Percentiles rank a stretch among this genome's conserved stretches.
Evolutionary conservation across 2,888 invertebrate genomes (phyloP).

Genomic region (Gastracanthus pulcherrimus): DNA sequence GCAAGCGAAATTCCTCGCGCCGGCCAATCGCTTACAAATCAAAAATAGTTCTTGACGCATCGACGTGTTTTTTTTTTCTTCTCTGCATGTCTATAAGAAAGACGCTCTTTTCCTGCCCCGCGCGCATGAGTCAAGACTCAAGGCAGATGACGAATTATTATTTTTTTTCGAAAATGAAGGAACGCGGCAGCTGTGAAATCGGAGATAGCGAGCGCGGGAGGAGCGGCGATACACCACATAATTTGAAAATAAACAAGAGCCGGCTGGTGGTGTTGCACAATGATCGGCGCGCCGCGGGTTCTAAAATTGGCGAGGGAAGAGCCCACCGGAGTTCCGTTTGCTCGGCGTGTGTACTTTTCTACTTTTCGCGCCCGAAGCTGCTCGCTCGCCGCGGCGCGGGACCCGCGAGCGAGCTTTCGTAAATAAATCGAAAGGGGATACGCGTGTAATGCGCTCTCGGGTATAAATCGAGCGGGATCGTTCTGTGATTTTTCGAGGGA

Average conservation of each 20-base stretch:
- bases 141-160: background rate
- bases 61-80: background rate
- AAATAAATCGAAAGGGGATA: constrained; percentile 50
- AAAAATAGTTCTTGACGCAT: constrained; percentile 53
- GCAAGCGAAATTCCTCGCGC: constrained; percentile 17
- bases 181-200: background rate
- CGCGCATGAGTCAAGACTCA: background rate
- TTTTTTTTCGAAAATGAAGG: background rate
- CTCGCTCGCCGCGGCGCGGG: too few relatives aligned
- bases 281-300: constrained; percentile 34
- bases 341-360: constrained; percentile 41
- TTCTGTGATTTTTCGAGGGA: too few relatives aligned
- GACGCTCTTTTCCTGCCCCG: too few relatives aligned
- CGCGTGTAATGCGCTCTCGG: background rate
- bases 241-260: constrained; percentile 54
- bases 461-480: background rate
- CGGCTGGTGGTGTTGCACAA: constrained; percentile 50
- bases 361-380: constrained; percentile 25
- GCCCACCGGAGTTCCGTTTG: background rate
- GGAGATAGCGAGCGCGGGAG: constrained; percentile 11
- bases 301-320: constrained; percentile 56
- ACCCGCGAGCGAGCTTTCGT: constrained; percentile 15
- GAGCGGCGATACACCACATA: background rate
- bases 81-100: background rate
- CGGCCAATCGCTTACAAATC: constrained; percentile 26